A percentile compares a stretch with the other conserved stretches of the same genome.
Evolutionary conservation across 2,888 invertebrate species (phyloP).

Genomic region (Ormia ochracea): DNA sequence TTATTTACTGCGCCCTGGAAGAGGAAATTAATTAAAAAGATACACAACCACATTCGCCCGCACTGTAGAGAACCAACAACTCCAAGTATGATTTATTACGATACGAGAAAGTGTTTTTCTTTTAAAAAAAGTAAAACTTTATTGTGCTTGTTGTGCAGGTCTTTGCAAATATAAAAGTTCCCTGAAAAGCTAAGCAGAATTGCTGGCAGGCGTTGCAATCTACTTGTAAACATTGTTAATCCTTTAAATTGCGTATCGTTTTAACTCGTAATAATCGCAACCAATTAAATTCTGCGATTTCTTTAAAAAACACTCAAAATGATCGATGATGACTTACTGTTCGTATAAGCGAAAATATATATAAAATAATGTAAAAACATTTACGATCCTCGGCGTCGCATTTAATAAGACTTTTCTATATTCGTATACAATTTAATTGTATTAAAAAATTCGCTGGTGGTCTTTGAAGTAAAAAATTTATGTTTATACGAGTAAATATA

Average conservation of each 20-base stretch:
- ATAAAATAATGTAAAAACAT: not conserved
- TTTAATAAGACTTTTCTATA: not conserved
- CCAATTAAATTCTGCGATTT: conserved; percentile 28
- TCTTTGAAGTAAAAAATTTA: conserved; percentile 10
- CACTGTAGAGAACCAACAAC: too few species aligned
- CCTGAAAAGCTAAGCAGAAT: not conserved
- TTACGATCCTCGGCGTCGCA: not conserved
- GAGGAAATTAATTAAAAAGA: conserved; percentile 30
- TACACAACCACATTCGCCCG: too few species aligned
- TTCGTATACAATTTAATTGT: conserved; percentile 17
- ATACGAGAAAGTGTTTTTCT: conserved; percentile 11
- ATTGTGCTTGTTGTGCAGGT: not conserved
- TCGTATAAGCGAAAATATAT: too few species aligned
- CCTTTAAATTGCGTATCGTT: not conserved
- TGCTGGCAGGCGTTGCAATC: not conserved
- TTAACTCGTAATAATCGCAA: not conserved
- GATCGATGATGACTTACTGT: conserved; percentile 11
- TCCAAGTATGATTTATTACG: conserved; percentile 34
- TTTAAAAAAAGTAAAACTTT: not conserved
- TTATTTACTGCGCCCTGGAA: not conserved
- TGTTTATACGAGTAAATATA: not conserved
- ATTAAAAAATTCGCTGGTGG: conserved; percentile 30
- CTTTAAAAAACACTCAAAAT: not conserved
- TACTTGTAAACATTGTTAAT: not conserved
- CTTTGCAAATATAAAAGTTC: not conserved